Percentiles rank a stretch among this genome's conserved stretches.
Conservation (phyloP, 2,888 invertebrate genomes). For the Strigamia crassipes region DNA sequence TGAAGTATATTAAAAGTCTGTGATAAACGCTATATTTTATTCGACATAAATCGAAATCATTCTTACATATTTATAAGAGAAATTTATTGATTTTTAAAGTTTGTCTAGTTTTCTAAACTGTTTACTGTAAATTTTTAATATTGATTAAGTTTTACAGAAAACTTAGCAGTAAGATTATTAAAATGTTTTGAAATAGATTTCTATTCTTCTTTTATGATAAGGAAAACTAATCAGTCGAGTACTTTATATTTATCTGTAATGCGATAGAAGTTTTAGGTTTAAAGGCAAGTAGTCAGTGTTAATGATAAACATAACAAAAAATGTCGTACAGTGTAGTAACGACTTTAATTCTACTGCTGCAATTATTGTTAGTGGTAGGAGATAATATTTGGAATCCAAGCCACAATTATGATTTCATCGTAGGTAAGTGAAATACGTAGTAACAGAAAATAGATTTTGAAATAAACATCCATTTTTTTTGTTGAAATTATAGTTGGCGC, state of each 20-base stretch:
- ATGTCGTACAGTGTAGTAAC: background rate
- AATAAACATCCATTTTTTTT: background rate
- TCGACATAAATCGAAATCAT: background rate
- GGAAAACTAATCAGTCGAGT: too few species aligned
- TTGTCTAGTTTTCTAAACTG: background rate
- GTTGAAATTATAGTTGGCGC: slow-evolving; percentile 29
- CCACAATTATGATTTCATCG: background rate
- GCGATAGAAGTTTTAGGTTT: too few species aligned
- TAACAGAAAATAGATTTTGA: background rate
- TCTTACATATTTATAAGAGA: background rate
- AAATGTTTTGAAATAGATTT: too few species aligned
- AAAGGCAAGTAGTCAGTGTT: too few species aligned
- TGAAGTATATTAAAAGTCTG: background rate
- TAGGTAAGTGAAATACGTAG: background rate
- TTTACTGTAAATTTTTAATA: background rate
- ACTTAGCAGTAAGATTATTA: too few species aligned
- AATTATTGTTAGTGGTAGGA: background rate
- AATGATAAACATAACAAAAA: background rate
- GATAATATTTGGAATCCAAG: slow-evolving; percentile 25
- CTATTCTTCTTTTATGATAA: too few species aligned
- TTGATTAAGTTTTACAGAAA: too few species aligned
- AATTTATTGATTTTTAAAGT: background rate
- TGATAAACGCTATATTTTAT: background rate
- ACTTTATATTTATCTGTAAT: too few species aligned
- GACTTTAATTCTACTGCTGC: background rate